These are phyloP conservation scores for Cebidichthys violaceus DNA, from an alignment of 2,113 vertebrate genomes.

Conservation along the genomic window DNA sequence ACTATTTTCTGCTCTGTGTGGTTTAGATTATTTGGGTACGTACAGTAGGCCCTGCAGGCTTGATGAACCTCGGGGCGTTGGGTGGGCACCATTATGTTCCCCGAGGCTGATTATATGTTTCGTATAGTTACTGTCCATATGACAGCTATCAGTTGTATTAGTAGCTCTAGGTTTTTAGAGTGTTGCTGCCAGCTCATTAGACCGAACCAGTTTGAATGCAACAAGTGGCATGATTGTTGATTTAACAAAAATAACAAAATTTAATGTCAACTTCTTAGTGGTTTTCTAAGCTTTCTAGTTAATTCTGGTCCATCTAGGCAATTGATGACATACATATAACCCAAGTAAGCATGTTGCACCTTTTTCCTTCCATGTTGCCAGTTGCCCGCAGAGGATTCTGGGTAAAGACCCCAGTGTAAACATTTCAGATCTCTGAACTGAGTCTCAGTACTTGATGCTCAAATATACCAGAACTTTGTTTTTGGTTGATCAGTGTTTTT, in stretches of 20 bases:
- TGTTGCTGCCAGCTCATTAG: slow-evolving; percentile 31
- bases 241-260: background rate
- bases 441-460: background rate
- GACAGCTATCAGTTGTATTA: slow-evolving; percentile 60
- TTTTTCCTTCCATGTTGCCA: background rate
- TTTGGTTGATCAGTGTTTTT: slow-evolving; percentile 1
- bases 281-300: background rate
- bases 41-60: slow-evolving; percentile 56
- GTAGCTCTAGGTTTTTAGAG: slow-evolving; percentile 38
- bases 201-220: background rate
- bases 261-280: background rate
- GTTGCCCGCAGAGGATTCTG: background rate
- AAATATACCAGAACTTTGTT: background rate
- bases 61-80: slow-evolving; percentile 65
- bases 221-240: slow-evolving; percentile 10
- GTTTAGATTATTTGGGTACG: slow-evolving; percentile 63
- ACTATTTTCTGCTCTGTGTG: slow-evolving; percentile 78
- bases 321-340: background rate
- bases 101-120: slow-evolving; percentile 66
- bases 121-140: slow-evolving; percentile 59
- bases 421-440: background rate
- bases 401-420: background rate
- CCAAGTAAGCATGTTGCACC: background rate
- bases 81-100: slow-evolving; percentile 71
- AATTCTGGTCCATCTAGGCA: background rate